Evolutionary conservation across 2,888 invertebrate genomes (phyloP).

Genomic region (Dyspetes luteomarginatus): DNA sequence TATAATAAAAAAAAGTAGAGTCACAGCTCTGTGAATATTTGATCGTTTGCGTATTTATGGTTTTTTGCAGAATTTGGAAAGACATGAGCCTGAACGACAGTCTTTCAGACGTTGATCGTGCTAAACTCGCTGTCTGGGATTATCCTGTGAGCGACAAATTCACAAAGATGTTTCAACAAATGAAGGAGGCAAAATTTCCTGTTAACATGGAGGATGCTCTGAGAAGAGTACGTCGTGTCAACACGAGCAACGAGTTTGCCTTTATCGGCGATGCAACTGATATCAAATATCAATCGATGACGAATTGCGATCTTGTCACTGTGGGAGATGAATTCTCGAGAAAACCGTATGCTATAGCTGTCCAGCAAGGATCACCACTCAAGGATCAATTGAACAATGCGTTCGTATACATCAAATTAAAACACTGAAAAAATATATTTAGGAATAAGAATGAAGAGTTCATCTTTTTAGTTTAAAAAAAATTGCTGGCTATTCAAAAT

Average conservation of each 20-base stretch:
- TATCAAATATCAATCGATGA: constrained; percentile 91
- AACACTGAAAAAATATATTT: too few relatives aligned
- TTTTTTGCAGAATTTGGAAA: constrained; percentile 95
- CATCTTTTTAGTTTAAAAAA: too few relatives aligned
- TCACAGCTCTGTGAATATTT: too few relatives aligned
- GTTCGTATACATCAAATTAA: constrained; percentile 86
- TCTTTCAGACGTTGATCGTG: constrained; percentile 93
- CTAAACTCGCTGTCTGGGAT: constrained; percentile 98
- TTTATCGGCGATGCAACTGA: constrained; percentile 98
- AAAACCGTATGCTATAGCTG: constrained; percentile 98
- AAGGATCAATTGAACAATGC: constrained; percentile 98
- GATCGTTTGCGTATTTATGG: too few relatives aligned
- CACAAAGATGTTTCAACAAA: constrained; percentile 99
- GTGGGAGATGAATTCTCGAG: constrained; percentile 98
- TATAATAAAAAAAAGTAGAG: too few relatives aligned
- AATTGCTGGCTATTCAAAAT: too few relatives aligned
- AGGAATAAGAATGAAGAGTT: too few relatives aligned
- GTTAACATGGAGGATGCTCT: constrained; percentile 91
- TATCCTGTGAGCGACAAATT: constrained; percentile 99
- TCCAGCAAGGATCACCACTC: constrained; percentile 97
- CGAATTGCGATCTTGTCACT: constrained; percentile 94
- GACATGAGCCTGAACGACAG: constrained; percentile 98
- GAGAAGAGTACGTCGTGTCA: constrained; percentile 87
- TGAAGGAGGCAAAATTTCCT: constrained; percentile 93
- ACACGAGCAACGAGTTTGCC: constrained; percentile 92